Conservation (phyloP, 2,888 invertebrate genomes). For the Eristalis intricaria region DNA sequence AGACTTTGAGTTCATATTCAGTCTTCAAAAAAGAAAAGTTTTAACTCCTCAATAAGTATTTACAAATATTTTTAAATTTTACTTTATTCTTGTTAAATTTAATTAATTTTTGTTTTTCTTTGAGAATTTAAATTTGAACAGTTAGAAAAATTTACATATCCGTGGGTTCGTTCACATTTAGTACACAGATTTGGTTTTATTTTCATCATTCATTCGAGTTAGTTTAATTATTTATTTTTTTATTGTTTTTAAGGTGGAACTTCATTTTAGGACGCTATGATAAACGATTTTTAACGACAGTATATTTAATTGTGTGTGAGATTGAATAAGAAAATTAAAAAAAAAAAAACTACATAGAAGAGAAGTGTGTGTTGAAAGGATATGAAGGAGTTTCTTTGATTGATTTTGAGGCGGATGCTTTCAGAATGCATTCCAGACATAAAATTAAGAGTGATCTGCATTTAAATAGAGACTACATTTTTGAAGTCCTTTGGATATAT, state of each 20-base stretch:
- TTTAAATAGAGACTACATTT: too few species aligned
- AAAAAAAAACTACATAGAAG: neutral
- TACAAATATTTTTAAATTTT: conserved; percentile 54
- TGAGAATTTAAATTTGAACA: conserved; percentile 40
- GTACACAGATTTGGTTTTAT: conserved; percentile 54
- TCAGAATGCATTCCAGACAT: too few species aligned
- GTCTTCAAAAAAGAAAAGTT: conserved; percentile 71
- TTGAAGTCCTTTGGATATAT: too few species aligned
- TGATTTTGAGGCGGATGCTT: neutral
- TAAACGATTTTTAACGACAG: conserved; percentile 18
- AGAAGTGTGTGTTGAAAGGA: neutral
- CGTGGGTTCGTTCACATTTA: conserved; percentile 56
- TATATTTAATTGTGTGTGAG: neutral
- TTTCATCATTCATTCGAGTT: conserved; percentile 36
- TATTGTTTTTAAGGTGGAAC: neutral
- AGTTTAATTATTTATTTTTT: neutral
- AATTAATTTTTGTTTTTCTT: conserved; percentile 18
- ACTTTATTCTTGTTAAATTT: conserved; percentile 38
- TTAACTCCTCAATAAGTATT: conserved; percentile 63
- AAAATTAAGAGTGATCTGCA: too few species aligned
- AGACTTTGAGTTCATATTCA: conserved; percentile 74
- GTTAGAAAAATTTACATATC: conserved; percentile 50
- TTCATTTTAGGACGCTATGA: neutral
- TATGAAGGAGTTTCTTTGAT: neutral
- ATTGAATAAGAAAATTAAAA: neutral